These are phyloP conservation scores for Trissonchulus latispiculum DNA, from an alignment of 2,888 invertebrate species.

Conservation along the genomic window DNA sequence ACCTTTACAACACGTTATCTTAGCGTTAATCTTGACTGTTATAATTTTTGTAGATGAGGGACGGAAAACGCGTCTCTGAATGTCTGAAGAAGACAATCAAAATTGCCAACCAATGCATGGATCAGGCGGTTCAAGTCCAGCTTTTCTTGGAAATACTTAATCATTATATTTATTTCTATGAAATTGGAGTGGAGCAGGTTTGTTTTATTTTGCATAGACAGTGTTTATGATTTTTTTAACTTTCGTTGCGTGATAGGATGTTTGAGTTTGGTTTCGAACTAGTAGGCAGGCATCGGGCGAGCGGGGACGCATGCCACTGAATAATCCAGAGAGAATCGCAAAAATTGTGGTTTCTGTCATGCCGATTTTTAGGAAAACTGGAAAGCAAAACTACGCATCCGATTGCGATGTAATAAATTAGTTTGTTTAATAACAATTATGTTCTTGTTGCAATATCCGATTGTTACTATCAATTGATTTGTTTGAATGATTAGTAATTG, in stretches of 20 bases:
- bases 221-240: not conserved
- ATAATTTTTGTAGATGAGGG: slow-evolving; percentile 63
- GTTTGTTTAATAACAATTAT: too few species aligned
- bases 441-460: not conserved
- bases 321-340: too few species aligned
- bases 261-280: not conserved
- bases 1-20: too few species aligned
- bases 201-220: slow-evolving; percentile 23
- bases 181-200: slow-evolving; percentile 67
- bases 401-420: too few species aligned
- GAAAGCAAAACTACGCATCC: too few species aligned
- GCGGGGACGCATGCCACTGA: too few species aligned
- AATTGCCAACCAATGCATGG: slow-evolving; percentile 95
- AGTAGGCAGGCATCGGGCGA: not conserved
- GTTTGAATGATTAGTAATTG: not conserved
- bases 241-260: not conserved
- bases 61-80: slow-evolving; percentile 80
- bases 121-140: slow-evolving; percentile 87
- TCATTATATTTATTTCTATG: slow-evolving; percentile 81
- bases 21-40: too few species aligned
- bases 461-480: not conserved
- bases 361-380: too few species aligned
- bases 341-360: too few species aligned
- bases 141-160: slow-evolving; percentile 87
- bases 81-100: slow-evolving; percentile 88